These are phyloP conservation scores for Nanorana parkeri DNA, from an alignment of 2,113 vertebrate genomes.

Conservation along the genomic window DNA sequence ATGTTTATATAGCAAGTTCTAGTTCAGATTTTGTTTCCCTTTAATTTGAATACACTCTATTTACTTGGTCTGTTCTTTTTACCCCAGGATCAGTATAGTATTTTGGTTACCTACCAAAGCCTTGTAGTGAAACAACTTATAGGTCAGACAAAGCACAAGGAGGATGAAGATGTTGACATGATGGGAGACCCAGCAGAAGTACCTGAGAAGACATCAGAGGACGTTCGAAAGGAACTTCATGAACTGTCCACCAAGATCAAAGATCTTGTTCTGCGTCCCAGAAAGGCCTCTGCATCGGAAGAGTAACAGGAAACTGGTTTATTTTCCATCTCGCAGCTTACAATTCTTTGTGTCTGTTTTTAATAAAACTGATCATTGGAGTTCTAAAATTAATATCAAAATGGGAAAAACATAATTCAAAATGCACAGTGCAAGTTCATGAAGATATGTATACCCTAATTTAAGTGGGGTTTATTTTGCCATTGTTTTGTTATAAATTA, in stretches of 20 bases:
- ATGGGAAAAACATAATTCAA: background rate
- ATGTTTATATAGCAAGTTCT: no score
- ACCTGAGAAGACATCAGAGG: constrained; percentile 68
- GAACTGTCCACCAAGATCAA: constrained; percentile 82
- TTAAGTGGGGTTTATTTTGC: background rate
- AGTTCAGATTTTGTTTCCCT: background rate
- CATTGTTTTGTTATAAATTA: background rate
- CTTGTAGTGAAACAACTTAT: constrained; percentile 93
- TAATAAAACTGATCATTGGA: background rate
- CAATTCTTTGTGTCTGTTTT: background rate
- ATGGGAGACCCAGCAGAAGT: constrained; percentile 62
- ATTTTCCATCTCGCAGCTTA: background rate
- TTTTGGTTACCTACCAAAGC: constrained; percentile 85
- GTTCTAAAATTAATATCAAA: background rate
- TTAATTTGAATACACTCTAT: background rate
- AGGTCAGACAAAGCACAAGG: constrained; percentile 79
- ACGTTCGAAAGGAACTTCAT: constrained; percentile 79
- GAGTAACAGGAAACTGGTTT: constrained; percentile 68
- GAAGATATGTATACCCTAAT: background rate
- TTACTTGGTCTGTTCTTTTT: constrained; percentile 51
- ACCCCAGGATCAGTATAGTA: constrained; percentile 85
- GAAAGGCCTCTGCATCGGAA: constrained; percentile 82
- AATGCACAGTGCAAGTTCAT: background rate
- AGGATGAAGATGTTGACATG: constrained; percentile 68
- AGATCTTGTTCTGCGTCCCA: constrained; percentile 84